These are phyloP conservation scores for Propithecus deckenii DNA, from an alignment of 2,797 vertebrate species.

Conservation along the genomic window DNA sequence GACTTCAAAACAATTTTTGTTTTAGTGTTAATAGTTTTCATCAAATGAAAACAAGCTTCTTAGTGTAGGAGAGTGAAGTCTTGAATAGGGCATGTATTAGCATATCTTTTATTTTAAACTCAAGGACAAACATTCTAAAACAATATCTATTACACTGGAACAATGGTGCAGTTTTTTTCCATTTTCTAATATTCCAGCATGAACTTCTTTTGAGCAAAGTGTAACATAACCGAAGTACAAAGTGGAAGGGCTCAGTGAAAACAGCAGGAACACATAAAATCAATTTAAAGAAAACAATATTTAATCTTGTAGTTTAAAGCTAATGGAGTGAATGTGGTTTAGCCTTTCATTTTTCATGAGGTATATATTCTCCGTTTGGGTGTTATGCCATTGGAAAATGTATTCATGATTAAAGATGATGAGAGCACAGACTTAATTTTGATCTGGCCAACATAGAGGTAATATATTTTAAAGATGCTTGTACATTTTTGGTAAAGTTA, in stretches of 20 bases:
- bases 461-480: background rate
- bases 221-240: constrained; percentile 77
- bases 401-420: constrained; percentile 56
- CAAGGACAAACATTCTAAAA: constrained; percentile 83
- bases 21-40: constrained; percentile 87
- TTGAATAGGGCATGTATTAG: constrained; percentile 82
- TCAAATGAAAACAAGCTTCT: constrained; percentile 84
- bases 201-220: constrained; percentile 62
- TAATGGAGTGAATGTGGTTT: constrained; percentile 69
- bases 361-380: constrained; percentile 42
- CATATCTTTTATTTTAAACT: constrained; percentile 84
- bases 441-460: background rate
- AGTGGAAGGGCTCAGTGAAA: constrained; percentile 57
- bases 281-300: constrained; percentile 80
- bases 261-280: constrained; percentile 78
- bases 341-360: constrained; percentile 64
- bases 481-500: constrained; percentile 15
- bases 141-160: constrained; percentile 80
- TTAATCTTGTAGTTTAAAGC: constrained; percentile 65
- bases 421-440: constrained; percentile 34
- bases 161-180: constrained; percentile 69
- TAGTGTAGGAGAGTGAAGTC: constrained; percentile 71
- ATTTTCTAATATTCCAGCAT: constrained; percentile 75
- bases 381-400: background rate
- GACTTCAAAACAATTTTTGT: constrained; percentile 85